Evolutionary conservation across 2,113 vertebrate species (phyloP), one percentile per base, ranked within the genome.

Genomic region (Petromus typicus): DNA sequence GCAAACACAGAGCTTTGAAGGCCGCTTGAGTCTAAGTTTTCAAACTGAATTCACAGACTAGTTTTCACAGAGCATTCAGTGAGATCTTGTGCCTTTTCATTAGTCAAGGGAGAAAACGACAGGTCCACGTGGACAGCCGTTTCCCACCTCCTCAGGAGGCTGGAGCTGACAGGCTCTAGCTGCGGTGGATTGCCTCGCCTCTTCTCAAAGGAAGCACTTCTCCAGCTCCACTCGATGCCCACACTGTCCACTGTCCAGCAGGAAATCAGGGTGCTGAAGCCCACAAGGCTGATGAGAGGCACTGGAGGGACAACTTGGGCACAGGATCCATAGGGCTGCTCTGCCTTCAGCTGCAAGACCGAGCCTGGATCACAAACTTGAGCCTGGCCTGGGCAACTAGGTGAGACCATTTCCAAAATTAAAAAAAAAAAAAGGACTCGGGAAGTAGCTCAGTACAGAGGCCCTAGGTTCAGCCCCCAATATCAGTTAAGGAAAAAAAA

Each of bases 21-120:
- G 89, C 30, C 61, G 18, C 87, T 92, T 93, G 75, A 92, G 76
- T 84, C 82, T 93, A 81, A 51, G 56, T 48, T 91, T 94, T 88
- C 97, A 89, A 96, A 97, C 95, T 7, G 51, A 80, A 91, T 94
- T 93, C 96, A 94, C 91, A 73, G 91, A 97, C 78, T 73, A 78
- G 95, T 86, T 89, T 95, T 96, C 90, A 94, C 85, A 95, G 95
- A 97, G 45, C 94, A 89, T 94, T 97, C 90, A 69, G 95, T 95
- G 97, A 84, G 73, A 97, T 96, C 67, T 18, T 66, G 56, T 57
- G 56, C 32, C 22, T 96, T 86, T 86, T 75, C 54, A 30, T 56
- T 40, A 30, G 27, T 67, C 34, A 78, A 56, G 18, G 34, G 51
- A 5, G n/a, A n/a, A 23, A 84, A 34, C 25, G 48, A 59, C 17